Base-by-base conservation (phyloP, 1,140 invertebrate species). In the Physella acuta region DNA sequence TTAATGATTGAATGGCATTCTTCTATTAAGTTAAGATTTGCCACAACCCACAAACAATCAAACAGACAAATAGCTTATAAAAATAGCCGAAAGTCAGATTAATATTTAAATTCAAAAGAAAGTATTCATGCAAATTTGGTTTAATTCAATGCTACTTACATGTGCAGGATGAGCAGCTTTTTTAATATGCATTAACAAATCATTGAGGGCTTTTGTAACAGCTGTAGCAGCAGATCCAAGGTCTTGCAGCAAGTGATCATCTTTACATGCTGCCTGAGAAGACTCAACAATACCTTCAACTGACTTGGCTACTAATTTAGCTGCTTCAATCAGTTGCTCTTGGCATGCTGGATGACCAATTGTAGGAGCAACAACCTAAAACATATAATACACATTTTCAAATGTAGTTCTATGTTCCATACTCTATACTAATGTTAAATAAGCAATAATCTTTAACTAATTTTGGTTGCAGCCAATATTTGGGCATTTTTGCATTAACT, bases 401-500 rank as follows among this genome's bases (percentile, higher is more conserved):
- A n/a, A n/a, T n/a, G n/a, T n/a, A 49, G n/a, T 49, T 14, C n/a
- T 49, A n/a, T 49, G 44, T 49, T 14, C 44, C 11, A 49, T 11
- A 14, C 44, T n/a, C 44, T 14, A 49, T 11, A 49, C n/a, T 49
- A 49, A 49, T n/a, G 44, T 49, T n/a, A 14, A n/a, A 49, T n/a
- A 49, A 49, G 11, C n/a, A 14, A 14, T 11, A 49, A 14, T 14
- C 44, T 14, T 11, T 11, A 49, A 49, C 11, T 49, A 14, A 91
- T 92, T 87, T 98, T 98, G 20, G 97, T 93, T 82, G 95, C 98
- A 0, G 97, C 95, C 0, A 99, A 96, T 0, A 99, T 87, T 82
- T 99, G 97, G 37, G 94, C 98, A 0, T 97, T 99, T 0, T 95
- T 94, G 30, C 99, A 86, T n/a, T n/a, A n/a, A n/a, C n/a, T n/a